A percentile compares a stretch with the other conserved stretches of the same genome.
These are phyloP conservation scores for Diabrotica virgifera DNA, from an alignment of 1,140 invertebrate species.

Conservation along the genomic window DNA sequence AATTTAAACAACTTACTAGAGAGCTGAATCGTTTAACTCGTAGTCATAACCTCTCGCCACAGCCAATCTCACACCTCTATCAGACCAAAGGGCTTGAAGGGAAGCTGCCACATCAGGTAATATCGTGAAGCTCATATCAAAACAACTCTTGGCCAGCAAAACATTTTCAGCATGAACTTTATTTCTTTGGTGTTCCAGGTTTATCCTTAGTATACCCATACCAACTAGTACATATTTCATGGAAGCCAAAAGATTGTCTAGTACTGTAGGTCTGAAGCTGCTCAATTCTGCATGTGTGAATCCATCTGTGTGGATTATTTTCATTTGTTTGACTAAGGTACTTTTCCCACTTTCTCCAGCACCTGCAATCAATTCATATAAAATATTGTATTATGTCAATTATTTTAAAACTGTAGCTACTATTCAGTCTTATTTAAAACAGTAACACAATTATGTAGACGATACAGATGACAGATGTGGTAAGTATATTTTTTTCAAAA, in stretches of 20 bases:
- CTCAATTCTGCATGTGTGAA: slow-evolving; percentile 66
- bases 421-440: no score
- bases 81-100: slow-evolving; percentile 56
- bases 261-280: slow-evolving; percentile 61
- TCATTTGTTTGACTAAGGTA: slow-evolving; percentile 71
- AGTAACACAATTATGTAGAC: no score
- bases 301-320: slow-evolving; percentile 75
- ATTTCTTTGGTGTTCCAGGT: slow-evolving; percentile 59
- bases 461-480: no score
- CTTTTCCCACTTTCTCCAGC: slow-evolving; percentile 69
- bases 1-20: slow-evolving; percentile 56
- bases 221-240: slow-evolving; percentile 69
- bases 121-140: slow-evolving; percentile 54
- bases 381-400: background rate
- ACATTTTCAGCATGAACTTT: slow-evolving; percentile 56
- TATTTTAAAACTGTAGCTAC: no score
- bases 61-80: slow-evolving; percentile 59
- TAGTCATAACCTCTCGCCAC: slow-evolving; percentile 69
- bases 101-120: slow-evolving; percentile 51
- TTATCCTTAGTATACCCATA: slow-evolving; percentile 64
- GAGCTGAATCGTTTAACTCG: slow-evolving; percentile 73
- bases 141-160: slow-evolving; percentile 50
- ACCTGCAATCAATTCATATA: slow-evolving; percentile 44
- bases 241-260: slow-evolving; percentile 65
- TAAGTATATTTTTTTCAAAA: no score